Evolutionary conservation across 2,797 vertebrate genomes (phyloP).

Genomic region (Liasis olivaceus): DNA sequence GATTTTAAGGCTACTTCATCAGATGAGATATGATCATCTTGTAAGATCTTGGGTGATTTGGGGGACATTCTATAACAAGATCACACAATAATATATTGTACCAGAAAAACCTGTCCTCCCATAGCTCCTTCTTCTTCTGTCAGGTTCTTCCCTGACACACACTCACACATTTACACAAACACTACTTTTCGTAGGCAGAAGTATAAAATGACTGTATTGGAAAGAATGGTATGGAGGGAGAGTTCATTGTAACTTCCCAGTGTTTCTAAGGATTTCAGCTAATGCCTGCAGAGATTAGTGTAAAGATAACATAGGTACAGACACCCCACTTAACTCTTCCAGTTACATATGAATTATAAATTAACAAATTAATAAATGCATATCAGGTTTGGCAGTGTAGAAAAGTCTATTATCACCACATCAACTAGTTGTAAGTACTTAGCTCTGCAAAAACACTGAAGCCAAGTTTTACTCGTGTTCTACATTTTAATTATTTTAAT

Average conservation of each 20-base stretch:
- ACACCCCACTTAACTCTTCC: background rate
- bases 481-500: background rate
- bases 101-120: background rate
- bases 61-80: background rate
- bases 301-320: background rate
- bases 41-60: background rate
- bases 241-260: background rate
- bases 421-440: background rate
- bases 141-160: background rate
- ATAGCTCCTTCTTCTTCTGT: background rate
- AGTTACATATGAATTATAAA: constrained; percentile 1
- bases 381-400: background rate
- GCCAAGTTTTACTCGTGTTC: background rate
- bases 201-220: background rate
- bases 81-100: background rate
- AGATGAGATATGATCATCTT: background rate
- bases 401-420: background rate
- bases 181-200: background rate
- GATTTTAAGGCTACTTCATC: background rate
- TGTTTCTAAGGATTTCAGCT: background rate
- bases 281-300: background rate
- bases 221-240: background rate
- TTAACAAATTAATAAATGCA: background rate
- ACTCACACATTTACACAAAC: background rate
- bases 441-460: background rate